phyloP scores from a whole-genome alignment of 2,888 invertebrate genomes.

The Pristionchus fissidentatus region DNA sequence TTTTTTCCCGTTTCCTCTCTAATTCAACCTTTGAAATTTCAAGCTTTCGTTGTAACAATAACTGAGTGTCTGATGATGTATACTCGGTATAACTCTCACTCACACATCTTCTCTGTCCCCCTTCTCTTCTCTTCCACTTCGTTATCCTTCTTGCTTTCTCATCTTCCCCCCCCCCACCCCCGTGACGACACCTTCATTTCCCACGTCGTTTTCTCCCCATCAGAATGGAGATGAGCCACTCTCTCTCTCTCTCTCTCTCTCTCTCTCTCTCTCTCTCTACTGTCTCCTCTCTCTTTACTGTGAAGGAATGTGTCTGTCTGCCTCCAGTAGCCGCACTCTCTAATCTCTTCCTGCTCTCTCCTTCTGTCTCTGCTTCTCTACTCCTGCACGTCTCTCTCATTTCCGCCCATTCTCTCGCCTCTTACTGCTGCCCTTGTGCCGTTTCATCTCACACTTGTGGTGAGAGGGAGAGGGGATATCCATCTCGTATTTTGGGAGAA shows the following conservation, averaged over 20 bases:
- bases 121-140: not conserved
- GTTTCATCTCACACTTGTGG: constrained; percentile 38
- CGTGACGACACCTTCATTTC: not conserved
- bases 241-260: constrained; percentile 1
- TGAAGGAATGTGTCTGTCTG: not conserved
- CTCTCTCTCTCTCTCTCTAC: not conserved
- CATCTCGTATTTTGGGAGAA: not conserved
- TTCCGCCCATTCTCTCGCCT: not conserved
- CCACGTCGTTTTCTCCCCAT: not conserved
- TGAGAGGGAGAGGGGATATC: not conserved
- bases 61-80: no score
- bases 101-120: not conserved
- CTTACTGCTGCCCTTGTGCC: not conserved
- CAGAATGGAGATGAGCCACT: not conserved
- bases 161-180: not conserved
- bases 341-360: not conserved
- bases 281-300: not conserved
- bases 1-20: no score
- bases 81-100: no score
- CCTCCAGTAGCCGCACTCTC: not conserved
- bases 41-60: no score
- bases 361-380: not conserved
- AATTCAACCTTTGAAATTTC: no score
- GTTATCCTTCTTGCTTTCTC: no score
- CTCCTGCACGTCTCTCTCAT: constrained; percentile 23